phyloP scores from a whole-genome alignment of 2,888 invertebrate genomes.

The Desoria tigrina region DNA sequence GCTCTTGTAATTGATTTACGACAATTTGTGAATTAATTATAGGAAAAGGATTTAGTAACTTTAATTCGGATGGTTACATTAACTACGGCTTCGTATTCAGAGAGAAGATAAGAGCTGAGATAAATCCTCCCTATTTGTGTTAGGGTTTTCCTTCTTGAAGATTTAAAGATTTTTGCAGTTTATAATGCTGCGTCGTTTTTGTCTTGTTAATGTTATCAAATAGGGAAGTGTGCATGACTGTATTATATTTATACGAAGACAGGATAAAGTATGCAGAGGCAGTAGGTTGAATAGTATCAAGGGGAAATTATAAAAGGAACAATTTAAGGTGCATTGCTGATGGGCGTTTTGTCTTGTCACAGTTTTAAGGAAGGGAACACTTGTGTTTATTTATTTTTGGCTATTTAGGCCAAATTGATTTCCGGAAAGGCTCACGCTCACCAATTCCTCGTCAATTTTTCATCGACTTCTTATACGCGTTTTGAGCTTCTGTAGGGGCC shows the following conservation, averaged over 20 bases:
- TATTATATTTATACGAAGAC: constrained; percentile 2
- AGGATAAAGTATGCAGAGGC: too few species aligned
- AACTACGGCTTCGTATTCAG: neutral
- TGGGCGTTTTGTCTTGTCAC: constrained; percentile 22
- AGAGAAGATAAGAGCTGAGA: too few species aligned
- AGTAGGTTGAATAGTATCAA: neutral
- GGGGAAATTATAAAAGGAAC: neutral
- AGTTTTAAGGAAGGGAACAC: constrained; percentile 9
- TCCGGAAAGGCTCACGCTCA: constrained; percentile 5
- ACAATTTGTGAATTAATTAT: neutral
- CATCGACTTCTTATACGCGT: too few species aligned
- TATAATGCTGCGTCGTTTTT: neutral
- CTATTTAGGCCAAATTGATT: constrained; percentile 19
- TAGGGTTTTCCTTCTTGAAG: too few species aligned
- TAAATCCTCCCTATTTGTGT: too few species aligned
- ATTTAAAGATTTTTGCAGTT: too few species aligned
- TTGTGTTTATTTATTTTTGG: constrained; percentile 20
- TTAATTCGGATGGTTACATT: neutral
- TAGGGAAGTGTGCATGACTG: constrained; percentile 11
- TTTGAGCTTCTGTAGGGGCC: too few species aligned
- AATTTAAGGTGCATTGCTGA: too few species aligned
- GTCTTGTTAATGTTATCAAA: constrained; percentile 8
- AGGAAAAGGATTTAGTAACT: too few species aligned
- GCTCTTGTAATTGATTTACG: too few species aligned
- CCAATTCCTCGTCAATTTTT: neutral